These are phyloP conservation scores for Chromis chromis DNA, from an alignment of 2,797 vertebrate species.

Conservation along the genomic window DNA sequence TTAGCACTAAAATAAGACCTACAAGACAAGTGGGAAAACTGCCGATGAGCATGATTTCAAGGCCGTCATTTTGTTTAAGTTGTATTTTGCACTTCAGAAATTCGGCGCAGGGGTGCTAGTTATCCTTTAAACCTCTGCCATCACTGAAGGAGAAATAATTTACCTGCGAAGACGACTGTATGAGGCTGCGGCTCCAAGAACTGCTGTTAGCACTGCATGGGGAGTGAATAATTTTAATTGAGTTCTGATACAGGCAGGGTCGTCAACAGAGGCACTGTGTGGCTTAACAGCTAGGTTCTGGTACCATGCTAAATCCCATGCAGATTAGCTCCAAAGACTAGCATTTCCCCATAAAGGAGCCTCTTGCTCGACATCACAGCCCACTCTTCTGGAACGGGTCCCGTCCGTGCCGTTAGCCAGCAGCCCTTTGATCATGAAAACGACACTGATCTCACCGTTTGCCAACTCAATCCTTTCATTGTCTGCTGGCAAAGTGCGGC, in stretches of 20 bases:
- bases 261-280: constrained; percentile 39
- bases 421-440: constrained; percentile 71
- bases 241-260: constrained; percentile 33
- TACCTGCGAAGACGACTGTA: constrained; percentile 28
- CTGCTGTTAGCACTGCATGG: constrained; percentile 1
- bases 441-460: constrained; percentile 63
- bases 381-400: constrained; percentile 62
- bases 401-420: constrained; percentile 41
- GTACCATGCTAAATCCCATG: constrained; percentile 57
- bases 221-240: constrained; percentile 43
- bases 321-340: constrained; percentile 56
- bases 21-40: constrained; percentile 46
- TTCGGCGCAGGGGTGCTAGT: constrained; percentile 21
- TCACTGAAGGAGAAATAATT: constrained; percentile 15
- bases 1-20: constrained; percentile 53
- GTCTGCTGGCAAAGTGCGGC: constrained; percentile 67
- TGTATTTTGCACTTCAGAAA: constrained; percentile 29
- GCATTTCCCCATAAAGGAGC: constrained; percentile 49
- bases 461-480: constrained; percentile 69
- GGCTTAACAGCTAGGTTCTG: constrained; percentile 50
- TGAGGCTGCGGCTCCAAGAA: constrained; percentile 21
- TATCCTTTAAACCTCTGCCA: constrained; percentile 37
- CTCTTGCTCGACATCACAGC: constrained; percentile 59
- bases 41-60: constrained; percentile 32
- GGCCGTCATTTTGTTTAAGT: constrained; percentile 25